Evolutionary conservation across 1,140 invertebrate genomes (phyloP).

Genomic region (Paramacrobiotus metropolitanus): DNA sequence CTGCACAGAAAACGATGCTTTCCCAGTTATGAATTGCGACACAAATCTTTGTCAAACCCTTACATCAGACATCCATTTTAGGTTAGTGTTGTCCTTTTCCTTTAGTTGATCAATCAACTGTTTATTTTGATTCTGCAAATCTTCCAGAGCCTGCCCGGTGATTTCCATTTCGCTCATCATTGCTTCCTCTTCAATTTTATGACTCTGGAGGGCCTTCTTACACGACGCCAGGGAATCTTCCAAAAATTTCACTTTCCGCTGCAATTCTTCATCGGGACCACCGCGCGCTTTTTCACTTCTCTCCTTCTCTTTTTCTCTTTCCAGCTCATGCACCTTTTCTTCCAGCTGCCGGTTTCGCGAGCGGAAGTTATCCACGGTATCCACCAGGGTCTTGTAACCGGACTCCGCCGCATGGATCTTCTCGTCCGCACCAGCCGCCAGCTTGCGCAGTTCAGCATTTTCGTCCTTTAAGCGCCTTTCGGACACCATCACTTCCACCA

Average conservation of each 20-base stretch:
- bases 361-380: conserved; percentile 25
- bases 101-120: conserved; percentile 77
- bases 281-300: background rate
- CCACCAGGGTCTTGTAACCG: conserved; percentile 34
- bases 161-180: conserved; percentile 96
- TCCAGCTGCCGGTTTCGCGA: conserved; percentile 61
- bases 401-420: conserved; percentile 30
- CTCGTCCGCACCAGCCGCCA: conserved; percentile 39
- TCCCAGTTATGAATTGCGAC: background rate
- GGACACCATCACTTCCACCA: background rate
- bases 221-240: background rate
- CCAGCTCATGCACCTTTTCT: conserved; percentile 39
- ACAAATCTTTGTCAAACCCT: conserved; percentile 4
- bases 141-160: conserved; percentile 93
- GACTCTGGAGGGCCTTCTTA: background rate
- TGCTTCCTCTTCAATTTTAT: conserved; percentile 58
- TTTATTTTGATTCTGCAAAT: conserved; percentile 97
- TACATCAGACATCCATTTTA: conserved; percentile 89
- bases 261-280: background rate
- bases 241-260: background rate
- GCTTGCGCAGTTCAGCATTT: conserved; percentile 32
- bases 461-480: background rate
- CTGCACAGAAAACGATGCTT: conserved; percentile 3
- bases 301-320: conserved; percentile 17
- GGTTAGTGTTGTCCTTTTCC: conserved; percentile 97